phyloP scores from a whole-genome alignment of 2,888 invertebrate genomes.

The Desoria tigrina region DNA sequence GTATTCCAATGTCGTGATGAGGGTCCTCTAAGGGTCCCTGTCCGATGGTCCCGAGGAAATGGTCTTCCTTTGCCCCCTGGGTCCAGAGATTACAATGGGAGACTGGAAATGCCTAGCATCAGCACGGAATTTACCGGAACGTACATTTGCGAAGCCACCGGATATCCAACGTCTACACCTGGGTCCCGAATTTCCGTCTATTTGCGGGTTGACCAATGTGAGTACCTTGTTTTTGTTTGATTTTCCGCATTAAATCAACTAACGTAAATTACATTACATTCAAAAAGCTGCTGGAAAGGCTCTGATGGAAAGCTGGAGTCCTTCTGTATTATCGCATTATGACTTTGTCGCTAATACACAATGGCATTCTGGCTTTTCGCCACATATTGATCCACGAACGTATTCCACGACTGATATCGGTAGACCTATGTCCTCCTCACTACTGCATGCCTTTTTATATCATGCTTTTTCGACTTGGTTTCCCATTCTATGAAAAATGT shows the following conservation, averaged over 20 bases:
- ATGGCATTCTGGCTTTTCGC: conserved; percentile 48
- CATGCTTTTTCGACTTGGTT: background rate
- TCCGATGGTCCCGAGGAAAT: conserved; percentile 72
- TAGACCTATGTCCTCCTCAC: conserved; percentile 16
- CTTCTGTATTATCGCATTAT: conserved; percentile 49
- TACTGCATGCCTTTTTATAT: background rate
- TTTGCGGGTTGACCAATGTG: conserved; percentile 75
- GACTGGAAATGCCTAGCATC: conserved; percentile 82
- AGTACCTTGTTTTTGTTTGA: conserved; percentile 60
- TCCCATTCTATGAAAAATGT: too few relatives aligned
- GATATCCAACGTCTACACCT: conserved; percentile 65
- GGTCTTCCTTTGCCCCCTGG: conserved; percentile 73
- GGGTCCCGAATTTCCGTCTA: conserved; percentile 70
- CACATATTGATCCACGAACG: conserved; percentile 48
- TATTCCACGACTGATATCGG: conserved; percentile 49
- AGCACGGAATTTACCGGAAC: conserved; percentile 74
- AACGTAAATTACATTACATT: too few relatives aligned
- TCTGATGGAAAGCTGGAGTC: conserved; percentile 46
- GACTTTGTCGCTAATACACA: conserved; percentile 50
- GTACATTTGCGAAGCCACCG: conserved; percentile 70
- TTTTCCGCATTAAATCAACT: conserved; percentile 2
- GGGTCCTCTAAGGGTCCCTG: conserved; percentile 73
- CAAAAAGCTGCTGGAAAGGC: conserved; percentile 49
- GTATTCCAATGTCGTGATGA: conserved; percentile 91
- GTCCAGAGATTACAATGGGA: conserved; percentile 73